Base-by-base conservation (phyloP, 2,888 invertebrate species). In the Sthenelais limicola region DNA sequence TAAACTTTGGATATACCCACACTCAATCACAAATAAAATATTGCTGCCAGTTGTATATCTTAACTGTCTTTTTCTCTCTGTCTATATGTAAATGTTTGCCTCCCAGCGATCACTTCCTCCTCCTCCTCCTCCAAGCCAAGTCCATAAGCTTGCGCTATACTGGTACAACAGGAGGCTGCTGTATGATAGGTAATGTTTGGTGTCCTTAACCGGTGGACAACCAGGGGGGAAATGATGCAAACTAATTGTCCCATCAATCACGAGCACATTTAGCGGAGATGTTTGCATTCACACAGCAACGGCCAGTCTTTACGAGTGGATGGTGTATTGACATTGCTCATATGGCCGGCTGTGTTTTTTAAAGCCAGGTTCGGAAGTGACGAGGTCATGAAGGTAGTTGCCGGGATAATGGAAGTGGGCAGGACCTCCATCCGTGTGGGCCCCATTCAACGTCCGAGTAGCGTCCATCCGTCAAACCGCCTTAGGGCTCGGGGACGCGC, bases 211-310 rank as follows among this genome's bases (percentile, higher is more conserved):
- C 9, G 15, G 43, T 9, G 43, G 43, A 9, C 43, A 43, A 18
- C 43, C 32, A 32, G 12, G 33, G n/a, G 15, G 26, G 5, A 54
- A n/a, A n/a, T n/a, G n/a, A n/a, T n/a, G n/a, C n/a, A n/a, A n/a
- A 26, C 12, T 62, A 38, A 62, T 38, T 38, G 38, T 4, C 5
- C 38, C 21, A 62, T 62, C 62, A 21, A 62, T 62, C 62, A 62
- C 30, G 28, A 21, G 5, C 1, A 21, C 15, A 21, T 12, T 5
- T 15, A 35, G 24, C 21, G 26, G 24, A 24, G 35, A 38, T 62
- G 62, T 62, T 62, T 62, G 35, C 24, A 62, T 21, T 38, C 43
- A n/a, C n/a, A n/a, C 26, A 38, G 56, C 56, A 56, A n/a, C 33
- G 62, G 62, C 21, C 62, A 62, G 38, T 62, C 38, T 35, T 3